Conservation (phyloP, 2,888 invertebrate genomes). For the Lomographa bimaculata region DNA sequence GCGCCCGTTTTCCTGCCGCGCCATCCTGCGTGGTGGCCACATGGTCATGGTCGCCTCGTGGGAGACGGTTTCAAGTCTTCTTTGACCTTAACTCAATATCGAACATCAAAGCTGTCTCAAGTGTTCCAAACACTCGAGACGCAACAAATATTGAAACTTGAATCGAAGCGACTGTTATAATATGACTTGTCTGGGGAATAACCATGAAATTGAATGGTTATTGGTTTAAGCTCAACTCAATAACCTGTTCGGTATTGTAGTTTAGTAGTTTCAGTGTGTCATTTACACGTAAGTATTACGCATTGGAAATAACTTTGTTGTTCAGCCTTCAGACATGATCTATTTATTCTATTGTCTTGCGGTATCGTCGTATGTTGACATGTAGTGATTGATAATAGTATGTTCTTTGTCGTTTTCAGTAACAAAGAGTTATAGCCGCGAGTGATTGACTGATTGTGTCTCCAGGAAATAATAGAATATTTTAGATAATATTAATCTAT, state of each 20-base stretch:
- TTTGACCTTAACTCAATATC: too few species aligned
- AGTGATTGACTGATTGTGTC: constrained; percentile 1
- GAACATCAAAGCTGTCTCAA: too few species aligned
- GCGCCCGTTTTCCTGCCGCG: constrained; percentile 53
- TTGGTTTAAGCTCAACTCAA: not conserved
- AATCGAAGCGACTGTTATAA: too few species aligned
- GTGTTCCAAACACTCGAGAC: too few species aligned
- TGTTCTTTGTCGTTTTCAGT: constrained; percentile 2
- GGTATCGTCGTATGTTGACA: constrained; percentile 5
- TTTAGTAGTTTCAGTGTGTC: constrained; percentile 33
- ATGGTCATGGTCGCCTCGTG: too few species aligned
- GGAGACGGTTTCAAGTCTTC: too few species aligned
- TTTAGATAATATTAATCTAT: too few species aligned
- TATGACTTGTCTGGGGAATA: too few species aligned
- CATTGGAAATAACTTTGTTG: constrained; percentile 7
- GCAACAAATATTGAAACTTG: too few species aligned
- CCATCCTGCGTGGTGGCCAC: constrained; percentile 36
- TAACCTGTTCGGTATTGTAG: constrained; percentile 10
- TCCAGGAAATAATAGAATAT: too few species aligned
- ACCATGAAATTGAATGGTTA: too few species aligned
- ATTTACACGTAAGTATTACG: constrained; percentile 5
- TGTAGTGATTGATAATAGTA: constrained; percentile 2
- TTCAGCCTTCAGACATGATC: too few species aligned
- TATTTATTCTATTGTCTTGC: constrained; percentile 6
- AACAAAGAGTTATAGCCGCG: constrained; percentile 6